Evolutionary conservation across 2,888 invertebrate species (phyloP), one percentile per base, ranked within the genome.

Genomic region (Alloplasta piceator): DNA sequence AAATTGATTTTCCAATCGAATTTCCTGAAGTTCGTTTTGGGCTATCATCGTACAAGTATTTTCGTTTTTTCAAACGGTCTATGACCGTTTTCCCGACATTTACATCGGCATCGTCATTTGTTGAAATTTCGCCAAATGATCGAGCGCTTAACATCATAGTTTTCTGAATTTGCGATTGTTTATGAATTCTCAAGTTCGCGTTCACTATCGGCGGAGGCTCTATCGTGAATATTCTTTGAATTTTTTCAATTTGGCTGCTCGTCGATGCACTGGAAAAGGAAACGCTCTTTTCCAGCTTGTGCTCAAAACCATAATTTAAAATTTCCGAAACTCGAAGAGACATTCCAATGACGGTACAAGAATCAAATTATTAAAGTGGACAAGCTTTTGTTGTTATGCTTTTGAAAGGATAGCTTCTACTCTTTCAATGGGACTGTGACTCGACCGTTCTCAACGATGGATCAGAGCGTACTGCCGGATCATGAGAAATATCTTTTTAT

Each of bases 1-100:
- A 89, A 9, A 55, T 83, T 2, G 84, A 4, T 77, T 89, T 89
- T 41, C 89, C 90, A 14, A 89, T 87, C 52, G 73, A 87, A 82
- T 86, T 87, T 64, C 82, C 84, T 0, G 38, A 66, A 0, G 87
- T 85, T 60, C 60, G 82, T 67, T 85, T 55, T 0, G 87, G 74
- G 14, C 50, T 60, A n/a, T 85, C 85, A 71, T 74, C 67, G 60
- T 84, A 84, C 26, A 38, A 55, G 36, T 77, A 78, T 48, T 70
- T 77, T 56, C 64, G 75, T 48, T 72, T 70, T 16, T 16, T 61
- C 60, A 58, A 55, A 50, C 0, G 0, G 36, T 14, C 50, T 0
- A 14, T 14, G 1, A 2, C 26, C 26, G 26, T 26, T 26, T 26
- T 26, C 26, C 1, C 3, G 56, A 26, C 1, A 48, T 10, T 16